Base-by-base conservation (phyloP, 1,140 invertebrate genomes). In the Conus betulinus region DNA sequence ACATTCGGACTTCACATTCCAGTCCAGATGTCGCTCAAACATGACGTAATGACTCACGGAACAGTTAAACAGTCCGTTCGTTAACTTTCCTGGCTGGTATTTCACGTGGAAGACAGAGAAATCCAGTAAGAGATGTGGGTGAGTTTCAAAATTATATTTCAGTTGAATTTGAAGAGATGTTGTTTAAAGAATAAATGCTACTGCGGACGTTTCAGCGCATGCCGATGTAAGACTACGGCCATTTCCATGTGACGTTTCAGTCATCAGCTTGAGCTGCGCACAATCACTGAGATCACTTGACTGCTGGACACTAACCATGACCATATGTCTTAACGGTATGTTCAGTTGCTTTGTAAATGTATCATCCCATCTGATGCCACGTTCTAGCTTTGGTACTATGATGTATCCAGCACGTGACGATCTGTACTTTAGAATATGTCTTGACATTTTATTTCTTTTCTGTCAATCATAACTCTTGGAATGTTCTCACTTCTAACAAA, bases 1-100 rank as follows among this genome's bases (percentile, higher is more conserved):
- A 52, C 84, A 85, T 27, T 85, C 84, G 8, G 27, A n/a, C 84
- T 85, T 55, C 84, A 71, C 60, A 27, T 85, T 85, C 52, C 84
- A 85, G 17, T 85, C 60, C 6, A 85, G 60, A 25, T 85, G 84
- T 1, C 3, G 23, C 23, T 71, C 5, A 71, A 85, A 85, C 4
- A 23, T 17, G 8, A 8, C 15, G 27, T 85, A 85, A 15, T 85
- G 57, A 20, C 13, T 13, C 6, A 85, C 84, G 15, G 84, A 85
- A 52, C 84, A 85, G 63, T 85, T 57, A 17, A 39, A 85, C 63
- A 85, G 13, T 0, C 84, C 84, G 23, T 25, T 71, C 8, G 10
- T 6, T n/a, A 71, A 1, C n/a, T 51, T 63, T 25, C 15, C 10
- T 17, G 84, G 60, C 67, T 20, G 11, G 67, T 23, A 23, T 71